A percentile compares a stretch with the other conserved stretches of the same genome.
Conservation (phyloP, 2,797 vertebrate species). For the Neomorphus geoffroyi region DNA sequence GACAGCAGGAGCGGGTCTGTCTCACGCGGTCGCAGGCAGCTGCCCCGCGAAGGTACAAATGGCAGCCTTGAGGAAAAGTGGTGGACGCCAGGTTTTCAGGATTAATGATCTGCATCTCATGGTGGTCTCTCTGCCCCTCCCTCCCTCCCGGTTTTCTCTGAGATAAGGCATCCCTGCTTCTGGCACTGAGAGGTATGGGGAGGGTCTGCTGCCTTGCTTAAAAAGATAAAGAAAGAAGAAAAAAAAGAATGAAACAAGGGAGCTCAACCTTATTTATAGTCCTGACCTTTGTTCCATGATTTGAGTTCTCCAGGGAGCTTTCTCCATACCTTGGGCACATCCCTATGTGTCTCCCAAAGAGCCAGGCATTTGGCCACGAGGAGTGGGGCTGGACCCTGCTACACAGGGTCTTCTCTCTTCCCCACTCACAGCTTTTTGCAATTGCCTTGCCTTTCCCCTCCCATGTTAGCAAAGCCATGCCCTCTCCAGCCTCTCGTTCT, state of each 20-base stretch:
- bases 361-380: neutral
- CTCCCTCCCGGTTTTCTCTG: neutral
- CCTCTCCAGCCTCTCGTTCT: neutral
- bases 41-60: neutral
- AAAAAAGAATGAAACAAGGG: neutral
- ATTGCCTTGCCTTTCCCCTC: neutral
- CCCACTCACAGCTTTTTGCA: neutral
- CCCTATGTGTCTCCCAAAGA: neutral
- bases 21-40: neutral
- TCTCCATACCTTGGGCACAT: neutral
- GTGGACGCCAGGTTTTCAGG: neutral
- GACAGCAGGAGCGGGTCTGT: neutral
- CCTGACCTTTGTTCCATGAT: neutral
- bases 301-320: neutral
- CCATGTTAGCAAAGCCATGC: neutral
- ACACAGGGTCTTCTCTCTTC: neutral
- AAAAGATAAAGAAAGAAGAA: neutral
- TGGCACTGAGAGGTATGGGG: neutral
- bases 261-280: neutral
- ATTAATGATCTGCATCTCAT: neutral
- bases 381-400: neutral
- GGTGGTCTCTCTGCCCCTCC: neutral
- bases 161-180: neutral
- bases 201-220: neutral
- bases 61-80: neutral